Percentiles rank a stretch among this genome's conserved stretches.
Evolutionary conservation across 1,140 invertebrate genomes (phyloP).

Genomic region (Brachionus manjavacas): DNA sequence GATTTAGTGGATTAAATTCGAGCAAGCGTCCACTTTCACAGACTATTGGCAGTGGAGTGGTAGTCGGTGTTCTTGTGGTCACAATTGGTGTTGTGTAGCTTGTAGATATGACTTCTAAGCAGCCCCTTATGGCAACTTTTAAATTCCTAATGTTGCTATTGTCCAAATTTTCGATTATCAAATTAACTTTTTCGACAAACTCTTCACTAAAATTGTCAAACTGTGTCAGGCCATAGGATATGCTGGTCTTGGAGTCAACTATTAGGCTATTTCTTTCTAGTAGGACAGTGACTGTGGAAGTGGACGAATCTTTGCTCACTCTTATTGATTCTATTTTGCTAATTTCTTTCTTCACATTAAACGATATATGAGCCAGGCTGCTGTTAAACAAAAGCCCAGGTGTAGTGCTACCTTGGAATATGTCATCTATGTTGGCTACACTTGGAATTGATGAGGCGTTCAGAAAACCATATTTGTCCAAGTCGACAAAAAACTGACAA

Average conservation of each 20-base stretch:
- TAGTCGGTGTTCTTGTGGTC: background rate
- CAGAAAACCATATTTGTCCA: background rate
- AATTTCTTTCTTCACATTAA: background rate
- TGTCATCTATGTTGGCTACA: background rate
- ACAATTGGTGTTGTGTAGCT: no score
- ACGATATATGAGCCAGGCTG: background rate
- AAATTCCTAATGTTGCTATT: background rate
- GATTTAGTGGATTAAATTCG: background rate
- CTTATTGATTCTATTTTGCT: background rate
- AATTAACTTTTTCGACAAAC: background rate
- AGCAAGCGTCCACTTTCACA: background rate
- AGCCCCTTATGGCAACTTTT: slow-evolving; percentile 1
- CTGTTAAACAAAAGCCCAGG: background rate
- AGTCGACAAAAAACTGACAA: background rate
- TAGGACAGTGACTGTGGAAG: background rate
- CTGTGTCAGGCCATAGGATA: background rate
- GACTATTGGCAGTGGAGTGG: background rate
- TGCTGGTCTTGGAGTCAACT: background rate
- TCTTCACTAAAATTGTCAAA: background rate
- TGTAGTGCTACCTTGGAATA: background rate
- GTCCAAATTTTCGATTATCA: background rate
- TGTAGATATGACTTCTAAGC: background rate
- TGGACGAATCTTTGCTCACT: background rate
- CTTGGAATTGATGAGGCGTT: slow-evolving; percentile 7
- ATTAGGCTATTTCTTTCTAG: background rate